These are phyloP conservation scores for Oceanodroma leucorhoa DNA, from an alignment of 2,797 vertebrate genomes.

Conservation along the genomic window DNA sequence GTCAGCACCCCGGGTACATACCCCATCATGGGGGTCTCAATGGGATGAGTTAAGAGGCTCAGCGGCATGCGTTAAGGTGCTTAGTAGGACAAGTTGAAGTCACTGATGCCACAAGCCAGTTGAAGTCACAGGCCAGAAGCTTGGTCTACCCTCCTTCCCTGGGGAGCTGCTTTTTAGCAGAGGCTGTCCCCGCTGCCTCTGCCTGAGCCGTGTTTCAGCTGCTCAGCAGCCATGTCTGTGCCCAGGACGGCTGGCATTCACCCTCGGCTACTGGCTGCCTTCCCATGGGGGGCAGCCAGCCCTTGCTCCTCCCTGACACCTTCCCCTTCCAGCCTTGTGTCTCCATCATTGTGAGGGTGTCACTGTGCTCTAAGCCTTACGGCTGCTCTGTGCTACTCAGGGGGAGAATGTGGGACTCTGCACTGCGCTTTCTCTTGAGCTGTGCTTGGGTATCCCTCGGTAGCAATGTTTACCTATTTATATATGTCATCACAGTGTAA, in stretches of 20 bases:
- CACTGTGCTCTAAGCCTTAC: neutral
- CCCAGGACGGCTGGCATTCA: neutral
- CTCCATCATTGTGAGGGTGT: neutral
- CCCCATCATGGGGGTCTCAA: fast-evolving
- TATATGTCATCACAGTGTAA: neutral
- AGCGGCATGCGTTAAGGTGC: fast-evolving
- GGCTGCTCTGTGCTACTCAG: neutral
- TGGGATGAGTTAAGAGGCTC: neutral
- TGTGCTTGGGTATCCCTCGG: neutral
- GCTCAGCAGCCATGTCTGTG: neutral
- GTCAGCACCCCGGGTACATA: neutral
- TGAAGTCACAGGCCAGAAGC: neutral
- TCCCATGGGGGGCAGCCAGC: neutral
- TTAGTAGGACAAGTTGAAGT: neutral
- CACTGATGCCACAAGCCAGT: too few relatives aligned
- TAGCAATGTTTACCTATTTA: neutral
- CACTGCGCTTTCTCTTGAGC: neutral
- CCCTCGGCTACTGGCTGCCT: neutral
- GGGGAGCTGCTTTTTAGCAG: neutral
- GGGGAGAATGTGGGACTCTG: neutral
- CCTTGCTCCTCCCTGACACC: neutral
- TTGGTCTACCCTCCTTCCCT: neutral
- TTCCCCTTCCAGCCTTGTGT: neutral
- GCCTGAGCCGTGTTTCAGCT: neutral
- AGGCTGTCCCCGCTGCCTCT: neutral